Conservation (phyloP, 1,140 invertebrate genomes). For the Trissolcus basalis region DNA sequence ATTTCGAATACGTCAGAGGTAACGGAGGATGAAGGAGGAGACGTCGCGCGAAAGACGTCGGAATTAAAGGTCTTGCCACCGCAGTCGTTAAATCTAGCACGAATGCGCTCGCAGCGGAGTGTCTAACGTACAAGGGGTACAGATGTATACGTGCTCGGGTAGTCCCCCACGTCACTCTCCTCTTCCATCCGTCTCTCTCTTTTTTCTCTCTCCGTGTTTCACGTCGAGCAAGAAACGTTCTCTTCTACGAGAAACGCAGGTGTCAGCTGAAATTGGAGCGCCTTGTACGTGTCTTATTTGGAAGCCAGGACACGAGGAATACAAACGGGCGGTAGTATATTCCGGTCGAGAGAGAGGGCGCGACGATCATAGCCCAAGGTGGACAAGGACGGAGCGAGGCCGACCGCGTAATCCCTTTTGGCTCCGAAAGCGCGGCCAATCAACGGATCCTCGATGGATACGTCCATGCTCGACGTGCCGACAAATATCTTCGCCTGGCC, state of each 20-base stretch:
- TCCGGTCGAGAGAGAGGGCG: conserved; percentile 13
- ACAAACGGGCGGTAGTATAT: conserved; percentile 68
- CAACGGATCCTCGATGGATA: conserved; percentile 35
- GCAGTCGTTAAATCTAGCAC: conserved; percentile 61
- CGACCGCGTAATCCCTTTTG: conserved; percentile 49
- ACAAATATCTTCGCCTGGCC: conserved; percentile 13
- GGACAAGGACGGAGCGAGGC: conserved; percentile 10
- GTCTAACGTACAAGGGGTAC: conserved; percentile 35
- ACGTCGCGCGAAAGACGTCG: conserved; percentile 54
- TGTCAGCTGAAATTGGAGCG: conserved; percentile 73
- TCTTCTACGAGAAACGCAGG: conserved; percentile 67
- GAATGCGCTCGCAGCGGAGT: conserved; percentile 35
- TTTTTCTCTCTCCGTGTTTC: conserved; percentile 21
- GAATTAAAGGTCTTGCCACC: conserved; percentile 60
- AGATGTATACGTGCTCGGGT: conserved; percentile 33
- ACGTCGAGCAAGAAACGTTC: conserved; percentile 48
- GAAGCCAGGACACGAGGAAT: conserved; percentile 61
- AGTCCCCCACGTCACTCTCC: conserved; percentile 9
- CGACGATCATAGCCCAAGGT: background rate
- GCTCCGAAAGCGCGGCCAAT: conserved; percentile 39
- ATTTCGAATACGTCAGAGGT: conserved; percentile 48
- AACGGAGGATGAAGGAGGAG: conserved; percentile 51
- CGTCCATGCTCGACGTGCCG: conserved; percentile 13
- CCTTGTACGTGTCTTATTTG: conserved; percentile 73
- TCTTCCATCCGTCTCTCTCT: background rate